Percentiles rank a stretch among this genome's conserved stretches.
Conservation (phyloP, 37 sponge, comb jelly and placozoan genomes). For the Halisarca cf. caerulea region DNA sequence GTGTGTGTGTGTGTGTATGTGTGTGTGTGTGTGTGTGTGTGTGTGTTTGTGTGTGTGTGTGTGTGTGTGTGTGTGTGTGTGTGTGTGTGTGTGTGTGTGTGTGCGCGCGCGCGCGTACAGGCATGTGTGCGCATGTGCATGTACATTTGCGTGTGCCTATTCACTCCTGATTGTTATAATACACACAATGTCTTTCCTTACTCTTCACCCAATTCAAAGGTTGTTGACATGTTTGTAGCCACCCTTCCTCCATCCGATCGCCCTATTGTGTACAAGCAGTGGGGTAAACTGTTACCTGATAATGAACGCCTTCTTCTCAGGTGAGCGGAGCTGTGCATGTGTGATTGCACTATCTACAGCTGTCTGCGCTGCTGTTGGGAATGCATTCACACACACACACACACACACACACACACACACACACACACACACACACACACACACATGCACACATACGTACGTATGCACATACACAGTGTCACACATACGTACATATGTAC, state of each 20-base stretch:
- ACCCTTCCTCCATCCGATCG: not conserved
- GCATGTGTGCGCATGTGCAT: not conserved
- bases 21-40: slow-evolving; percentile 15
- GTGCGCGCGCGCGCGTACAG: not conserved
- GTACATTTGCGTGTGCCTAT: not conserved
- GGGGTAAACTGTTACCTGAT: not conserved
- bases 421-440: no score
- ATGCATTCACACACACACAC: no score
- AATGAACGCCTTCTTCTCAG: not conserved
- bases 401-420: no score
- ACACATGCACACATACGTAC: no score
- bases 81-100: slow-evolving; percentile 9
- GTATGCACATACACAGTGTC: not conserved
- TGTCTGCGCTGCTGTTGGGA: no score
- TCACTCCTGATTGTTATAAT: not conserved
- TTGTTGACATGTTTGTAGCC: not conserved
- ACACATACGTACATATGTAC: not conserved
- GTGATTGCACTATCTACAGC: not conserved
- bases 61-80: slow-evolving; percentile 23
- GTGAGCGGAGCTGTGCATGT: not conserved
- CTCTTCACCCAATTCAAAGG: not conserved
- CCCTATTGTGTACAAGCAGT: not conserved
- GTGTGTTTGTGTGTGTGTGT: slow-evolving; percentile 14
- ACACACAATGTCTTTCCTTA: no score
- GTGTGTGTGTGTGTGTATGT: slow-evolving; percentile 28